These are phyloP conservation scores for Amblyteles armatorius DNA, from an alignment of 2,888 invertebrate species.

Conservation along the genomic window DNA sequence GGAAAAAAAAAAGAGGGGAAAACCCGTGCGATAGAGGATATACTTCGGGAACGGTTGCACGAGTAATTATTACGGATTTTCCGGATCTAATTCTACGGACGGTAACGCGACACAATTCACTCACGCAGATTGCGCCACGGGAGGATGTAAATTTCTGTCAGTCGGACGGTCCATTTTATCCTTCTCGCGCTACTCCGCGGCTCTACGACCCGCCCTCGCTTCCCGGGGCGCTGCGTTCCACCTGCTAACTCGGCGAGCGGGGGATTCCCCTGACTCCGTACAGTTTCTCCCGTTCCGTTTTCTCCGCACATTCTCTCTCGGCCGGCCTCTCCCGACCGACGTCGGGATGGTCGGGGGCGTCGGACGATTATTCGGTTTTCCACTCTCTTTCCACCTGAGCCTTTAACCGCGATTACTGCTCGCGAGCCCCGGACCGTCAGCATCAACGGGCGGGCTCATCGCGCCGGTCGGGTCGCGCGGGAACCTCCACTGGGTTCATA, in stretches of 20 bases:
- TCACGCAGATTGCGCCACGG: slow-evolving; percentile 83
- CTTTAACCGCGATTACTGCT: slow-evolving; percentile 71
- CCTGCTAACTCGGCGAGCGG: slow-evolving; percentile 75
- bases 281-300: neutral
- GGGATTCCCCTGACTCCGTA: slow-evolving; percentile 20
- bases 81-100: slow-evolving; percentile 84
- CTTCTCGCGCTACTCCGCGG: slow-evolving; percentile 67
- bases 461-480: neutral
- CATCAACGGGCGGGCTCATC: neutral
- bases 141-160: slow-evolving; percentile 84
- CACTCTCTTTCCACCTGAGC: slow-evolving; percentile 76
- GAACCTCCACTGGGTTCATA: slow-evolving; percentile 44
- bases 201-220: neutral
- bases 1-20: slow-evolving; percentile 34
- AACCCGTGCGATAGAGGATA: slow-evolving; percentile 67
- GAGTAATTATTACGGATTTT: slow-evolving; percentile 84
- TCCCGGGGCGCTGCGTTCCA: slow-evolving; percentile 65
- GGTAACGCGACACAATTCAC: slow-evolving; percentile 84
- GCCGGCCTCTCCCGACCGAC: slow-evolving; percentile 52
- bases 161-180: slow-evolving; percentile 82
- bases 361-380: slow-evolving; percentile 81
- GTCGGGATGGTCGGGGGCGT: slow-evolving; percentile 69
- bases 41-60: slow-evolving; percentile 80
- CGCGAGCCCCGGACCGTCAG: slow-evolving; percentile 26
- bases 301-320: slow-evolving; percentile 37